A percentile compares a stretch with the other conserved stretches of the same genome.
Conservation (phyloP, 2,797 vertebrate species). For the Thalassophryne amazonica region DNA sequence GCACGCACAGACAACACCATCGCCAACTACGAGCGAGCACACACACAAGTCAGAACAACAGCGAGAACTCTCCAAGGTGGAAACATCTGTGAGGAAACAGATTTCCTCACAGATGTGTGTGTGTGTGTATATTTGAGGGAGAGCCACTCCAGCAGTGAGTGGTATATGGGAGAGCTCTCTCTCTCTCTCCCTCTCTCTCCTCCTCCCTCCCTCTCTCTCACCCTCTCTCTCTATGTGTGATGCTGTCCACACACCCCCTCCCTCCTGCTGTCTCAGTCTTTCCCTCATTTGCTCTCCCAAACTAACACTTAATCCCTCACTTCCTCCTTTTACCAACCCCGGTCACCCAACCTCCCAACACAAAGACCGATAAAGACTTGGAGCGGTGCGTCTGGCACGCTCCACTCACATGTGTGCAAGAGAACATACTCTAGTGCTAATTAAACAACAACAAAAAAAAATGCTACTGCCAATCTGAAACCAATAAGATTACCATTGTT, state of each 20-base stretch:
- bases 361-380: constrained; percentile 37
- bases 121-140: constrained; percentile 31
- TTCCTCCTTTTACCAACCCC: constrained; percentile 25
- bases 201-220: constrained; percentile 40
- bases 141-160: constrained; percentile 52
- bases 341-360: constrained; percentile 40
- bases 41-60: constrained; percentile 45
- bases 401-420: constrained; percentile 1
- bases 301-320: constrained; percentile 62
- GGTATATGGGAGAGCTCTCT: constrained; percentile 40
- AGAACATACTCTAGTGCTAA: neutral
- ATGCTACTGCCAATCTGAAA: too few species aligned
- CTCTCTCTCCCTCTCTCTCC: constrained; percentile 33
- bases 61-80: constrained; percentile 19
- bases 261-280: constrained; percentile 42
- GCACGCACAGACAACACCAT: constrained; percentile 30
- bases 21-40: constrained; percentile 40
- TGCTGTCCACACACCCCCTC: constrained; percentile 46
- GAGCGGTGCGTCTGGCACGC: constrained; percentile 4
- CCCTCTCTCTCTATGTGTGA: constrained; percentile 10
- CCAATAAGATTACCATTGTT: too few species aligned
- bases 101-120: constrained; percentile 38
- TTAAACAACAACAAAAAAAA: too few species aligned
- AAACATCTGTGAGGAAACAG: constrained; percentile 29
- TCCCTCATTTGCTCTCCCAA: constrained; percentile 15